Evolutionary conservation across 2,888 invertebrate species (phyloP).

Genomic region (Unio pictorum): DNA sequence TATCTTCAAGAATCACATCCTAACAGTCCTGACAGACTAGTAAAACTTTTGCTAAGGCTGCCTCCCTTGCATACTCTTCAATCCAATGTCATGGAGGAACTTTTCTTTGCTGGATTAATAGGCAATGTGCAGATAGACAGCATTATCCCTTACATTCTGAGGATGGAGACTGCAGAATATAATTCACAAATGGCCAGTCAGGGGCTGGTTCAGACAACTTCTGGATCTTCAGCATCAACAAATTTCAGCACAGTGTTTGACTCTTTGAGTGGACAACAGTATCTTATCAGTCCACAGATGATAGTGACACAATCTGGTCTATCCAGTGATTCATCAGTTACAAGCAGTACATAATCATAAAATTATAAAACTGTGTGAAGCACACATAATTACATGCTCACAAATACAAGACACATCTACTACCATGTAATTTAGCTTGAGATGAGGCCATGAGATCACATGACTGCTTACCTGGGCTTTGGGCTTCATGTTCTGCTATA

Average conservation of each 20-base stretch:
- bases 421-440: too few species aligned
- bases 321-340: neutral
- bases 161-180: slow-evolving; percentile 74
- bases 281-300: slow-evolving; percentile 32
- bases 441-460: too few species aligned
- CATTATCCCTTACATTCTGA: slow-evolving; percentile 92
- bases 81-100: slow-evolving; percentile 92
- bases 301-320: slow-evolving; percentile 18
- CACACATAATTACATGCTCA: too few species aligned
- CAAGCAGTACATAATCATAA: too few species aligned
- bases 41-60: slow-evolving; percentile 82
- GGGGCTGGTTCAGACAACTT: slow-evolving; percentile 30
- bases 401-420: too few species aligned
- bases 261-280: slow-evolving; percentile 13
- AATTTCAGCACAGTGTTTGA: slow-evolving; percentile 5
- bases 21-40: slow-evolving; percentile 87
- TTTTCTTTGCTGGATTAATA: slow-evolving; percentile 93
- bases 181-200: slow-evolving; percentile 65
- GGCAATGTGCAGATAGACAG: slow-evolving; percentile 96
- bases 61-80: slow-evolving; percentile 69
- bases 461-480: too few species aligned
- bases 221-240: neutral
- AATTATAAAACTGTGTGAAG: too few species aligned
- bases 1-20: slow-evolving; percentile 50
- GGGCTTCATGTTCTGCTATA: too few species aligned